Conservation (phyloP, 2,888 invertebrate genomes). For the Choristoneura rosaceana region DNA sequence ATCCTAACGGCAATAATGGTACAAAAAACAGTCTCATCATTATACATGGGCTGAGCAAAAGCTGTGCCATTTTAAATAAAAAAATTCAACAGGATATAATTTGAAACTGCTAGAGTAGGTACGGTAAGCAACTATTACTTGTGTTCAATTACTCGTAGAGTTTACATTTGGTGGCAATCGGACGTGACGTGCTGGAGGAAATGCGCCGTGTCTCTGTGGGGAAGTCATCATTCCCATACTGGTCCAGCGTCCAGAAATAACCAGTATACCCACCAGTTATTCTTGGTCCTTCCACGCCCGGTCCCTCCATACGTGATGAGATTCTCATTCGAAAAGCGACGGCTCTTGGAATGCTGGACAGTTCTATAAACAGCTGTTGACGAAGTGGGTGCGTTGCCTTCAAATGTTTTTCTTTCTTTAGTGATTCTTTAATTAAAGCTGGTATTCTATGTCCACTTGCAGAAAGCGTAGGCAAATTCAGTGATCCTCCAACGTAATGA, state of each 20-base stretch:
- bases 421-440: slow-evolving; percentile 46
- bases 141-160: slow-evolving; percentile 1
- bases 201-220: slow-evolving; percentile 70
- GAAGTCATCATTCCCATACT: slow-evolving; percentile 81
- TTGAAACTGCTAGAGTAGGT: background rate
- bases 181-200: slow-evolving; percentile 78
- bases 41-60: background rate
- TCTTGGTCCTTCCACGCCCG: slow-evolving; percentile 47
- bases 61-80: background rate
- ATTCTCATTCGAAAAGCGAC: slow-evolving; percentile 39
- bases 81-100: background rate
- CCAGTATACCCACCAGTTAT: slow-evolving; percentile 65
- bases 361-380: slow-evolving; percentile 81
- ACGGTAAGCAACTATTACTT: background rate
- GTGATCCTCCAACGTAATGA: background rate
- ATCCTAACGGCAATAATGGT: too few relatives aligned
- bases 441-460: slow-evolving; percentile 37
- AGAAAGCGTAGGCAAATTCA: background rate
- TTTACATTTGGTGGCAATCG: slow-evolving; percentile 49
- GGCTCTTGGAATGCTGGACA: slow-evolving; percentile 58
- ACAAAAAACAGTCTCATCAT: too few relatives aligned
- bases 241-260: slow-evolving; percentile 73
- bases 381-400: slow-evolving; percentile 67
- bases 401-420: slow-evolving; percentile 58
- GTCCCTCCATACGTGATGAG: background rate